Percentiles rank a stretch among this genome's conserved stretches.
Conservation (phyloP, 1,140 invertebrate genomes). For the Tyrophagus putrescentiae region DNA sequence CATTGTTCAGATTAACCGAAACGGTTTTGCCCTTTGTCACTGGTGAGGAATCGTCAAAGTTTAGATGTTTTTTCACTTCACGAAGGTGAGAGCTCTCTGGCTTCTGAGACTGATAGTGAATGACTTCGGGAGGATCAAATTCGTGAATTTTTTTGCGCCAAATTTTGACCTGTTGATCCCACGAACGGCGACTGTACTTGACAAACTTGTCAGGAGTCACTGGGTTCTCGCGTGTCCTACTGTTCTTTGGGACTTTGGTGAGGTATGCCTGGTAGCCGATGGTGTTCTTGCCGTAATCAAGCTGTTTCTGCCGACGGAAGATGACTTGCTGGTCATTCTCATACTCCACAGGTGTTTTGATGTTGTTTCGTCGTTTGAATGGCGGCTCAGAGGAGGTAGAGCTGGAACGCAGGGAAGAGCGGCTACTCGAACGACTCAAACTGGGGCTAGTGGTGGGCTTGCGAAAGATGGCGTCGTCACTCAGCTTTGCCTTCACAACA, state of each 20-base stretch:
- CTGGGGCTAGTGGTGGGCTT: slow-evolving; percentile 1
- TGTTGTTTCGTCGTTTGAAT: neutral
- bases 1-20: too few relatives aligned
- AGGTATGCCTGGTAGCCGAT: slow-evolving; percentile 66
- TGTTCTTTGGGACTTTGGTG: slow-evolving; percentile 47
- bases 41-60: too few relatives aligned
- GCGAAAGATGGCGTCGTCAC: neutral
- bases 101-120: too few relatives aligned
- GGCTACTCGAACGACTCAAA: neutral
- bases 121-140: slow-evolving; percentile 49
- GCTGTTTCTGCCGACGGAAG: slow-evolving; percentile 69
- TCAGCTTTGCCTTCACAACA: neutral
- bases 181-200: slow-evolving; percentile 74
- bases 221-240: slow-evolving; percentile 54
- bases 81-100: too few relatives aligned
- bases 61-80: too few relatives aligned
- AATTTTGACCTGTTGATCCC: slow-evolving; percentile 62
- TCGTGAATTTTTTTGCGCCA: slow-evolving; percentile 70
- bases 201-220: slow-evolving; percentile 66
- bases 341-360: neutral
- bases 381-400: neutral
- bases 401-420: neutral
- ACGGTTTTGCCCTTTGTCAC: too few relatives aligned
- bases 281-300: slow-evolving; percentile 88
- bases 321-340: slow-evolving; percentile 58